A percentile compares a stretch with the other conserved stretches of the same genome.
phyloP scores from a whole-genome alignment of 2,113 vertebrate species.

The Eleginops maclovinus region DNA sequence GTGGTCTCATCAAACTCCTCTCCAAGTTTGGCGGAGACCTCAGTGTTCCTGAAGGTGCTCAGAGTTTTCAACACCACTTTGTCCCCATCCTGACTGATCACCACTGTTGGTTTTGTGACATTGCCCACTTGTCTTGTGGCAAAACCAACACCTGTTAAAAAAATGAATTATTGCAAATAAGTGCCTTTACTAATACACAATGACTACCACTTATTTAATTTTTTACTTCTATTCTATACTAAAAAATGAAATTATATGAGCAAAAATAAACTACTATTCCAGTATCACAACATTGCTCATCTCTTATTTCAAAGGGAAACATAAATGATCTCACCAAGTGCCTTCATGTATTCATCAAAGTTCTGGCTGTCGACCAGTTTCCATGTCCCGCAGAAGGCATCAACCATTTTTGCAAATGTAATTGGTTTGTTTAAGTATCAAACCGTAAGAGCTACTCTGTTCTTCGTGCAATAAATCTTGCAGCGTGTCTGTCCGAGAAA shows the following conservation, averaged over 20 bases:
- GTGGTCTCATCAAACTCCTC: conserved; percentile 98
- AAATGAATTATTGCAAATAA: neutral
- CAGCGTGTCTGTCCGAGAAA: conserved; percentile 18
- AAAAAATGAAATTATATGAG: neutral
- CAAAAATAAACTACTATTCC: neutral
- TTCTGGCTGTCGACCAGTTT: conserved; percentile 95
- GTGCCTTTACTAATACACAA: neutral
- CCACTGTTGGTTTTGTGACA: conserved; percentile 94
- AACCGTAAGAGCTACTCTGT: neutral
- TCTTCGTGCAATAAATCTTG: conserved; percentile 6
- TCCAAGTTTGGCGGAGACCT: conserved; percentile 92
- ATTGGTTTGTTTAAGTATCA: conserved; percentile 1
- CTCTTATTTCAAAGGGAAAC: neutral
- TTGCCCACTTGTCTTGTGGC: conserved; percentile 95
- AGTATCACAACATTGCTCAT: neutral
- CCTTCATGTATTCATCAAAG: conserved; percentile 98
- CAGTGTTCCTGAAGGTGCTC: conserved; percentile 97
- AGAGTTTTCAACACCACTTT: conserved; percentile 91
- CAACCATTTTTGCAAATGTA: conserved; percentile 86
- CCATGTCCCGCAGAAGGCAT: conserved; percentile 96
- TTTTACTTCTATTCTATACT: neutral
- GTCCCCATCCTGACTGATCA: conserved; percentile 92
- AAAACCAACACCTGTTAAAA: conserved; percentile 90
- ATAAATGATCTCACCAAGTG: conserved; percentile 83
- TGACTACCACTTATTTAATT: neutral